A percentile compares a stretch with the other conserved stretches of the same genome.
Evolutionary conservation across 2,797 vertebrate species (phyloP).

Genomic region (Odontamblyopus lacepedii): DNA sequence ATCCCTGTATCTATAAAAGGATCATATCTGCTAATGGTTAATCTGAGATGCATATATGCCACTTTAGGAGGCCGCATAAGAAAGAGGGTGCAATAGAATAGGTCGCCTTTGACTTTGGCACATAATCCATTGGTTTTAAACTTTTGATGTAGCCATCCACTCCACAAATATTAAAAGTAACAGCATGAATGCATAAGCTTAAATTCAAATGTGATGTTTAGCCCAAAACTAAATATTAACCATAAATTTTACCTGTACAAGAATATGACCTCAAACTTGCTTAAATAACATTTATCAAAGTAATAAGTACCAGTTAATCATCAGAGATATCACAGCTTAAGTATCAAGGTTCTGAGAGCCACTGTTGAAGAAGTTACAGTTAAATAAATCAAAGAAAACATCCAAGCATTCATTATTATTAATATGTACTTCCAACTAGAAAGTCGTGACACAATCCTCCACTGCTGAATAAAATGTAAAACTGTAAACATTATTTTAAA

Average conservation of each 20-base stretch:
- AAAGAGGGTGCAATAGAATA: not conserved
- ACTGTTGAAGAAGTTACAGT: not conserved
- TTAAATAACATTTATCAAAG: not conserved
- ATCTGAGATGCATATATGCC: too few species aligned
- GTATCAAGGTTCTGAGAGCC: slow-evolving; percentile 18
- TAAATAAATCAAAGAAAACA: slow-evolving; percentile 19
- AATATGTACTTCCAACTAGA: not conserved
- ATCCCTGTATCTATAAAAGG: not conserved
- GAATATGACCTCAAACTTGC: not conserved
- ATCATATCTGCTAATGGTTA: too few species aligned
- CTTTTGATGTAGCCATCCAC: not conserved
- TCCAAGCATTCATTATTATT: not conserved
- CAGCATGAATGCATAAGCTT: not conserved
- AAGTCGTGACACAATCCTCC: not conserved
- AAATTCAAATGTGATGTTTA: not conserved
- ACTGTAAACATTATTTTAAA: too few species aligned
- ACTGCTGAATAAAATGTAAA: slow-evolving; percentile 1
- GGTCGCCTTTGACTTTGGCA: slow-evolving; percentile 4
- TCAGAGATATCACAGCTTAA: slow-evolving; percentile 34
- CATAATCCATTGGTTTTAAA: not conserved
- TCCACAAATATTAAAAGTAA: not conserved
- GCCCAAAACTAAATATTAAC: not conserved
- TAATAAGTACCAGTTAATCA: slow-evolving; percentile 17
- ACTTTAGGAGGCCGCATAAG: too few species aligned
- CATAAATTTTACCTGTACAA: not conserved